These are phyloP conservation scores for Cyclophora punctaria DNA, from an alignment of 2,888 invertebrate genomes.

Conservation along the genomic window DNA sequence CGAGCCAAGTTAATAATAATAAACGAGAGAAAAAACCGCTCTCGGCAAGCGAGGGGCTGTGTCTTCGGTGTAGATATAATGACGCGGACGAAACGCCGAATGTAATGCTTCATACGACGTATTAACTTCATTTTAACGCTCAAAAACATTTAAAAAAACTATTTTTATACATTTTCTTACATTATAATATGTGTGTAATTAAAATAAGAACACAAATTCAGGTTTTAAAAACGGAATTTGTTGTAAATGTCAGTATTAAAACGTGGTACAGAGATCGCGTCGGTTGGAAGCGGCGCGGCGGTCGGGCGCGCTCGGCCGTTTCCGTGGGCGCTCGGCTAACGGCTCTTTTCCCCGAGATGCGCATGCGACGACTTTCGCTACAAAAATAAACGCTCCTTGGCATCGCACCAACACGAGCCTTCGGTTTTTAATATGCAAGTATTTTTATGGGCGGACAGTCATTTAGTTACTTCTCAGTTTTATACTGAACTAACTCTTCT, in stretches of 20 bases:
- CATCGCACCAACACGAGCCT: constrained; percentile 70
- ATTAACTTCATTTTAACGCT: constrained; percentile 23
- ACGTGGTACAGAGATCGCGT: too few species aligned
- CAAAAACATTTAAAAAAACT: background rate
- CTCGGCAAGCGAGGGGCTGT: constrained; percentile 57
- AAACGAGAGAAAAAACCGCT: constrained; percentile 64
- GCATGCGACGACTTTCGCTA: constrained; percentile 61
- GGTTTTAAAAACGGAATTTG: too few species aligned
- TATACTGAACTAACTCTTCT: too few species aligned
- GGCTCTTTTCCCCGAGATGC: constrained; percentile 54
- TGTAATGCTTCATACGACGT: constrained; percentile 22
- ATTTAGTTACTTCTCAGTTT: background rate
- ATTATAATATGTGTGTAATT: too few species aligned
- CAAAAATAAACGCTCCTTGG: constrained; percentile 73
- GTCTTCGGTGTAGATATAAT: constrained; percentile 58
- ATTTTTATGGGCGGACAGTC: constrained; percentile 54
- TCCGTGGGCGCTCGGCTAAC: constrained; percentile 59
- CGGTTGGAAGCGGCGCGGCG: constrained; percentile 36
- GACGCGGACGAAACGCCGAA: constrained; percentile 33
- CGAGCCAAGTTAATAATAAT: constrained; percentile 67
- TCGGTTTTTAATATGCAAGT: constrained; percentile 49
- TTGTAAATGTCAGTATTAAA: too few species aligned
- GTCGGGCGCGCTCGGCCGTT: constrained; percentile 51
- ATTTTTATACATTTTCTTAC: too few species aligned
- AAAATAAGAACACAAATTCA: too few species aligned